These are phyloP conservation scores for Cricetomys ansorgei DNA, from an alignment of 2,113 vertebrate genomes.

Conservation along the genomic window DNA sequence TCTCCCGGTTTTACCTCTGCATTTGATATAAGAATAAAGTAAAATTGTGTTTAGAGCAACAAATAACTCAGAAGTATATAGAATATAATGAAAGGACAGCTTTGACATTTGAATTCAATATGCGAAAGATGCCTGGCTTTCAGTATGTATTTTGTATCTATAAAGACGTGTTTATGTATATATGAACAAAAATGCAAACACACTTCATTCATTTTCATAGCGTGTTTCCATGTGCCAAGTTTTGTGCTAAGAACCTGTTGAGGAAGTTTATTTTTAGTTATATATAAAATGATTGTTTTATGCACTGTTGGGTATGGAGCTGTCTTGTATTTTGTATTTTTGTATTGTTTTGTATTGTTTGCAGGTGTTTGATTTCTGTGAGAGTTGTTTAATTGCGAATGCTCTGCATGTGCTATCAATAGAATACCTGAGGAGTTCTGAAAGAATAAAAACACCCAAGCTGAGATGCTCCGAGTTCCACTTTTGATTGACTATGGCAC, in stretches of 20 bases:
- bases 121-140: background rate
- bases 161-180: background rate
- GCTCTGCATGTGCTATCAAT: too few species aligned
- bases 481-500: too few species aligned
- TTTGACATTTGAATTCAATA: constrained; percentile 18
- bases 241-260: background rate
- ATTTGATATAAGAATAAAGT: background rate
- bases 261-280: too few species aligned
- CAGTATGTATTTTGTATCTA: background rate
- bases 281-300: too few species aligned
- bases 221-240: background rate
- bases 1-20: background rate
- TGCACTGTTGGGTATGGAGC: too few species aligned
- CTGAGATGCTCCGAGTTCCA: too few species aligned
- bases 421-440: too few species aligned
- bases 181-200: background rate
- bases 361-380: too few species aligned
- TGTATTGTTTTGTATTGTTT: too few species aligned
- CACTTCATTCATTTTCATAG: background rate
- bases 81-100: background rate
- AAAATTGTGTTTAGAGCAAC: background rate
- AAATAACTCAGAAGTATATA: background rate
- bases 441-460: too few species aligned
- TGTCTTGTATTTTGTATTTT: too few species aligned
- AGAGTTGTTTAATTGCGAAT: too few species aligned